Evolutionary conservation across 2,888 invertebrate genomes (phyloP), one percentile per base, ranked within the genome.

Genomic region (Agrotis segetum): DNA sequence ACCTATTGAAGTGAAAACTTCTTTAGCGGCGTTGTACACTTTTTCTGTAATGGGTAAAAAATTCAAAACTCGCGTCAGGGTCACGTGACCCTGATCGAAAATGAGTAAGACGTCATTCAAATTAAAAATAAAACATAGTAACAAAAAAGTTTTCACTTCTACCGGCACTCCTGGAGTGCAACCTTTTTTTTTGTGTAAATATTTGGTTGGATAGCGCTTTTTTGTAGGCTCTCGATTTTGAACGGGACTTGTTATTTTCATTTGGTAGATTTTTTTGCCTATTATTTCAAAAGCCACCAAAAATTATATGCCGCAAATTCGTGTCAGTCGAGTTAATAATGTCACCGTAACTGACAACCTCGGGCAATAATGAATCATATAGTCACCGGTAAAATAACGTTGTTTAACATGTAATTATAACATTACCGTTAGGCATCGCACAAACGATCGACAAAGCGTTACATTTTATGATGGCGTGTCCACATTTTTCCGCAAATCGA

Each of bases 111-210:
- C n/a, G n/a, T n/a, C n/a, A n/a, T n/a, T n/a, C n/a, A n/a, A n/a
- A n/a, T n/a, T n/a, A n/a, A n/a, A n/a, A n/a, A n/a, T n/a, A n/a
- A n/a, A n/a, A n/a, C n/a, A n/a, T n/a, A n/a, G n/a, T n/a, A n/a
- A n/a, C n/a, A n/a, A n/a, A n/a, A n/a, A n/a, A n/a, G n/a, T n/a
- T n/a, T n/a, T n/a, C n/a, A n/a, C n/a, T n/a, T n/a, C n/a, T n/a
- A n/a, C n/a, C n/a, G n/a, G n/a, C n/a, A n/a, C n/a, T n/a, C n/a
- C n/a, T n/a, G n/a, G n/a, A n/a, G n/a, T n/a, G n/a, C n/a, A n/a
- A n/a, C n/a, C n/a, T n/a, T n/a, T n/a, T n/a, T n/a, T n/a, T 88
- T 81, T 69, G 66, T 71, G 72, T 71, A 77, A 81, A 79, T 82
- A 79, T 79, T 79, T 82, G 83, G 67, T 53, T 60, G 65, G 49